Evolutionary conservation across 2,113 vertebrate species (phyloP), one percentile per base, ranked within the genome.

Genomic region (Salvelinus alpinus): DNA sequence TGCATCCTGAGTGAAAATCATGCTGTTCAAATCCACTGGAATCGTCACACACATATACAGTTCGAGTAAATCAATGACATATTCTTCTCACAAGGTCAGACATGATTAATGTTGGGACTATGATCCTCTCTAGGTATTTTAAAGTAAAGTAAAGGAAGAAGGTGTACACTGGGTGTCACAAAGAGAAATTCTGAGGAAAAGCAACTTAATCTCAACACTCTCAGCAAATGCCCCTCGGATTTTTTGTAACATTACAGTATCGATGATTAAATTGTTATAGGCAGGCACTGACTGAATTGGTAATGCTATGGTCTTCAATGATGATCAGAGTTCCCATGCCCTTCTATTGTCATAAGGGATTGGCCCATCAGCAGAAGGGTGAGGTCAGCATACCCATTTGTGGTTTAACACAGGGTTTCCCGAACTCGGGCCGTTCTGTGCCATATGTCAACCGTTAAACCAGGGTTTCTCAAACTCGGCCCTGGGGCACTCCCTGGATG

Each of bases 61-160:
- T 24, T 1, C 2, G n/a, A n/a, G 22, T 62, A 24, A 8, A 62
- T 9, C 18, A 71, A 64, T 71, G 22, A 22, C 25, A n/a, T 29
- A 76, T 27, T 24, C 31, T 11, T 64, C 11, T 48, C 44, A 48
- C 29, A 80, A 71, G 73, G 64, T 72, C 64, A 71, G 1, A 62
- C 22, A 16, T 38, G 68, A 70, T 79, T 27, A 25, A 27, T 65
- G 34, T 67, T 73, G 77, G 48, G 29, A 31, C 31, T 27, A 54
- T 67, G 34, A 68, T 67, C 60, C 51, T 27, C 13, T 34, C 59
- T 60, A 64, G 44, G 74, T 27, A 70, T 22, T 24, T 9, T 65
- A 25, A 22, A 65, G 64, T 12, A 3, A 25, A 12, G n/a, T 24
- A 65, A 25, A 64, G 20, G 22, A 9, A n/a, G 31, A 34, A 38